Base-by-base conservation (phyloP, 2,797 vertebrate genomes). In the Falco concolor region DNA sequence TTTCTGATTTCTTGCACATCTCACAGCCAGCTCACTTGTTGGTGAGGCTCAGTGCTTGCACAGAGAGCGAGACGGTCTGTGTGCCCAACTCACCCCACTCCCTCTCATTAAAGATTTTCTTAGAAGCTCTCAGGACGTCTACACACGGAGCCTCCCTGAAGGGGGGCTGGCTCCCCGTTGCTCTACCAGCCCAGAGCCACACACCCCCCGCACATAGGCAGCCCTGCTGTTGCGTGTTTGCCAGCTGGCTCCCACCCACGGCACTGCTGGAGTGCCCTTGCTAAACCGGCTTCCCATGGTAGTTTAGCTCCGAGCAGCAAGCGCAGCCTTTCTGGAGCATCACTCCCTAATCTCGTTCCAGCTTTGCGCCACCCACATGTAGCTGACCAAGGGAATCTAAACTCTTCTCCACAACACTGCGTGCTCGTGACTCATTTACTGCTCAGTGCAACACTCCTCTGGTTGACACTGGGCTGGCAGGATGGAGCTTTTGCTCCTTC, bases 401-500 rank as follows among this genome's bases (percentile, higher is more conserved):
- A 45, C 79, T 69, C 75, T 67, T 53, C 28, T 65, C 34, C 77
- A 32, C 57, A 57, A 14, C 44, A 3, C 3, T 2, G 4, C 9
- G 32, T 28, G 45, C 72, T 73, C 1, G 8, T 85, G 73, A 79
- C 72, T 91, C 11, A 2, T 34, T 84, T 60, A 18, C 47, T 69
- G 75, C 67, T 44, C 68, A 7, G 25, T 28, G 67, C 57, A 42
- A 12, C 53, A 17, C 24, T 3, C 23, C 38, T 45, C 75, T 2
- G 3, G 17, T 60, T 49, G 30, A 75, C 40, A 18, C 63, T 12
- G 57, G 28, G 15, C 69, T 70, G 81, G 27, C 63, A 85, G 68
- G 64, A 95, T 96, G 96, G 93, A 88, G 49, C 12, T 93, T 67
- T 59, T 88, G 19, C 28, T 80, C 22, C 53, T 96, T 63, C 64